A percentile compares a stretch with the other conserved stretches of the same genome.
Conservation (phyloP, 2,797 vertebrate species). For the Brachyrhaphis roseni region DNA sequence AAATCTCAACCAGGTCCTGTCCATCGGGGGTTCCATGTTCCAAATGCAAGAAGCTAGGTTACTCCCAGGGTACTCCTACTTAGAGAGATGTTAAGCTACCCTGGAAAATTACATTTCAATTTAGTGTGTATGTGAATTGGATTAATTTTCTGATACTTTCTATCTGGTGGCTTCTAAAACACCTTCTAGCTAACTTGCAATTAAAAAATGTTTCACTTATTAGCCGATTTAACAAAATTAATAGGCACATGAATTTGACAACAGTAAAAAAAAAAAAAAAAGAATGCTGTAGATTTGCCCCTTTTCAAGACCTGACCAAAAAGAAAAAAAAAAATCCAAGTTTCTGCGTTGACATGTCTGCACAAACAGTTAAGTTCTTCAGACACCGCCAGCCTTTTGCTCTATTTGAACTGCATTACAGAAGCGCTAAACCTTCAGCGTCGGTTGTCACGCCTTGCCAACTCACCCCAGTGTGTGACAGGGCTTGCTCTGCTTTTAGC, state of each 20-base stretch:
- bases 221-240: not conserved
- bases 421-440: constrained; percentile 24
- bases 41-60: not conserved
- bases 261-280: no score
- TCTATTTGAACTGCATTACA: constrained; percentile 19
- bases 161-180: not conserved
- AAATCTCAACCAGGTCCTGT: not conserved
- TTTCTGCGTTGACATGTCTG: not conserved
- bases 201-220: not conserved
- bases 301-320: not conserved
- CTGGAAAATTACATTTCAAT: accelerated
- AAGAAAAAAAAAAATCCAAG: not conserved
- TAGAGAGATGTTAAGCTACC: not conserved
- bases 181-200: not conserved
- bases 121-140: not conserved
- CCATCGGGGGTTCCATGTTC: not conserved
- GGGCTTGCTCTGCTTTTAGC: constrained; percentile 21
- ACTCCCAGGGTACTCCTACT: not conserved
- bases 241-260: not conserved
- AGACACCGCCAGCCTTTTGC: constrained; percentile 9
- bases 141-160: not conserved
- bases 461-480: constrained; percentile 27
- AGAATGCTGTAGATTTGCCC: not conserved
- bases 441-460: constrained; percentile 38
- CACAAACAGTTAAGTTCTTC: constrained; percentile 1